Conservation (phyloP, 2,797 vertebrate genomes). For the Danio kyathit region DNA sequence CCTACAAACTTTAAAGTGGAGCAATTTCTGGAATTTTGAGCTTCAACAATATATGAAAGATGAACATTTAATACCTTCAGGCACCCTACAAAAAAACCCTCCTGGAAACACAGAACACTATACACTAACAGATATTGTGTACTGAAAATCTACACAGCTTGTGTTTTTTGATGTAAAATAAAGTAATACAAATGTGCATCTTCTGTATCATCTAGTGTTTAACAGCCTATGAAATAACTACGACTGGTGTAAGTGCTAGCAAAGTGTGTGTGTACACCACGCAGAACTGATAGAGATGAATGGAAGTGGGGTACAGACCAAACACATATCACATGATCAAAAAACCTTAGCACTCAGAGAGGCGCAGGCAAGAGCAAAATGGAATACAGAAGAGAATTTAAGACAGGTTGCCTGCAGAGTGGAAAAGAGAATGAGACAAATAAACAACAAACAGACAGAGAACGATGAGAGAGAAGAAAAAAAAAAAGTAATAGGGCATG, state of each 20-base stretch:
- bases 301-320: constrained; percentile 7
- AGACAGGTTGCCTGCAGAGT: constrained; percentile 40
- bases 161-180: not conserved
- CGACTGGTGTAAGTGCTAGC: constrained; percentile 26
- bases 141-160: not conserved
- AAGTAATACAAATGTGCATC: not conserved
- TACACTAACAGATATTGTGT: not conserved
- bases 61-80: not conserved
- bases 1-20: constrained; percentile 19
- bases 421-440: not conserved
- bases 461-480: constrained; percentile 22
- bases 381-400: constrained; percentile 7
- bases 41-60: not conserved
- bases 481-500: constrained; percentile 26
- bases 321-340: not conserved
- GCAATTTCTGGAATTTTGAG: not conserved
- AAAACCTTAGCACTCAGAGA: not conserved
- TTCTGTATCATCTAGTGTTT: constrained; percentile 12
- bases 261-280: constrained; percentile 13
- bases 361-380: not conserved
- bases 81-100: constrained; percentile 23
- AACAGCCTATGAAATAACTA: constrained; percentile 36
- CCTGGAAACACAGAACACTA: not conserved
- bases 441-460: constrained; percentile 3
- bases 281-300: constrained; percentile 23